These are phyloP conservation scores for Athripsodes cinereus DNA, from an alignment of 2,888 invertebrate genomes.

Conservation along the genomic window DNA sequence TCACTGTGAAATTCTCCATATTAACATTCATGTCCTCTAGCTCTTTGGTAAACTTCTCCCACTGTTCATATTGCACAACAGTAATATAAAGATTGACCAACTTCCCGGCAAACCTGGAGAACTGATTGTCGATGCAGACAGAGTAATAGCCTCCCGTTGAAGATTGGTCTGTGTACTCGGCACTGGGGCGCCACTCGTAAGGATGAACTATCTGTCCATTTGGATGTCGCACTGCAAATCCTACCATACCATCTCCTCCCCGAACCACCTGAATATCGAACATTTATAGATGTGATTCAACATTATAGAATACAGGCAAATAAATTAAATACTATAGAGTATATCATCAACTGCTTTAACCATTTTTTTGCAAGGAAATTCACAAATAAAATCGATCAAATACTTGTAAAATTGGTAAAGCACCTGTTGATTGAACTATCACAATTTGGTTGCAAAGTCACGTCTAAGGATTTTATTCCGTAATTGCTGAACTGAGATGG, in stretches of 20 bases:
- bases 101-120: conserved; percentile 85
- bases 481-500: too few relatives aligned
- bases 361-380: too few relatives aligned
- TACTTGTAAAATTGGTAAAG: too few relatives aligned
- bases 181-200: conserved; percentile 84
- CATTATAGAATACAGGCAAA: too few relatives aligned
- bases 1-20: conserved; percentile 86
- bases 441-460: too few relatives aligned
- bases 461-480: too few relatives aligned
- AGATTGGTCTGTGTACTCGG: conserved; percentile 81
- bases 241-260: conserved; percentile 92
- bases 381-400: too few relatives aligned
- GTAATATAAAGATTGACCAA: conserved; percentile 85
- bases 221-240: conserved; percentile 84
- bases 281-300: too few relatives aligned
- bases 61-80: conserved; percentile 86
- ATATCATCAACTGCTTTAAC: too few relatives aligned
- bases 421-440: too few relatives aligned
- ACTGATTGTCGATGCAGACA: conserved; percentile 89
- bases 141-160: conserved; percentile 82
- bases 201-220: conserved; percentile 79
- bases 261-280: conserved; percentile 87
- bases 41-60: conserved; percentile 89
- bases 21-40: conserved; percentile 81
- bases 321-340: too few relatives aligned